A percentile compares a stretch with the other conserved stretches of the same genome.
These are phyloP conservation scores for Lethrus apterus DNA, from an alignment of 1,140 invertebrate species.

Conservation along the genomic window DNA sequence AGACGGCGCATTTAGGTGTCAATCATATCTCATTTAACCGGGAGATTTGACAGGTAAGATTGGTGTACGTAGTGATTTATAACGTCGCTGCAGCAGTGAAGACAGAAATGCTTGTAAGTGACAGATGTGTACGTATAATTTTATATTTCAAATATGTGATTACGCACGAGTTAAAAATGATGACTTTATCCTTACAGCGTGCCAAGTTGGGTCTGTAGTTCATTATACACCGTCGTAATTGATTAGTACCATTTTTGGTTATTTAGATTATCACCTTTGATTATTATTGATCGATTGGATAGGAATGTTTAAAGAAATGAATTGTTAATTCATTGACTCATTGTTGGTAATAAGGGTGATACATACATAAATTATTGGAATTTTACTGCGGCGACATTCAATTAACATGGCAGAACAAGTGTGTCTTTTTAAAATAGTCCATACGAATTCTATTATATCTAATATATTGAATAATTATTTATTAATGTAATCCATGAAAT, in stretches of 20 bases:
- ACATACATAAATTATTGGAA: not conserved
- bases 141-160: conserved; percentile 29
- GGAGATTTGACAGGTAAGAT: conserved; percentile 35
- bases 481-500: too few relatives aligned
- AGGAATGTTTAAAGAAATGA: not conserved
- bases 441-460: too few relatives aligned
- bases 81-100: conserved; percentile 29
- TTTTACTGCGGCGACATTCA: too few relatives aligned
- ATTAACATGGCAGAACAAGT: not conserved
- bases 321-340: conserved; percentile 1
- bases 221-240: conserved; percentile 10
- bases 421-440: too few relatives aligned
- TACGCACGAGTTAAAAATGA: conserved; percentile 30
- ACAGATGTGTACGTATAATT: conserved; percentile 34
- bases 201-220: conserved; percentile 5
- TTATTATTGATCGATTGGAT: conserved; percentile 23
- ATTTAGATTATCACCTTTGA: conserved; percentile 21
- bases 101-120: conserved; percentile 35
- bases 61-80: conserved; percentile 35
- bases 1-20: conserved; percentile 34
- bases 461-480: too few relatives aligned
- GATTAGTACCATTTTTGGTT: conserved; percentile 24
- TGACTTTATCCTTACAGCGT: conserved; percentile 28
- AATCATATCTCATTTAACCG: conserved; percentile 38
- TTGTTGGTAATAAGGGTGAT: conserved; percentile 3